These are phyloP conservation scores for Toxostoma redivivum DNA, from an alignment of 2,113 vertebrate species.

Conservation along the genomic window DNA sequence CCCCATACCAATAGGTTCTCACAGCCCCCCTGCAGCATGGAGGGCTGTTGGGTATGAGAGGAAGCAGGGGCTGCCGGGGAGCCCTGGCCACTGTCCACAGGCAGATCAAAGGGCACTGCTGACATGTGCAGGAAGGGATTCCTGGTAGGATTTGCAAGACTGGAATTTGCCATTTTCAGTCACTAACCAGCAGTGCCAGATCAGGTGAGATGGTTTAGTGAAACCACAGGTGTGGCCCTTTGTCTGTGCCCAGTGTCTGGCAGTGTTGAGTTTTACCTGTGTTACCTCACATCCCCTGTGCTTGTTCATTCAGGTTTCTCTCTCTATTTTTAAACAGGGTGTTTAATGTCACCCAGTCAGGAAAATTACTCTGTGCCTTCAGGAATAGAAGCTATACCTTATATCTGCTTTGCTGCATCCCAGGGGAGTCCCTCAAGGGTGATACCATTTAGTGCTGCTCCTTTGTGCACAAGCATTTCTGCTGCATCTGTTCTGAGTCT, in stretches of 20 bases:
- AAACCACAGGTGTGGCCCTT: slow-evolving; percentile 43
- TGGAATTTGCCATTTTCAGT: not conserved
- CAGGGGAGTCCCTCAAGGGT: not conserved
- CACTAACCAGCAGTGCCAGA: not conserved
- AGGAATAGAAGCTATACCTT: not conserved
- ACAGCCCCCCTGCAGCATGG: not conserved
- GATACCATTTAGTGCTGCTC: not conserved
- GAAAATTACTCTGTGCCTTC: not conserved
- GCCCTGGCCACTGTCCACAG: not conserved
- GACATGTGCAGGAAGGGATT: not conserved
- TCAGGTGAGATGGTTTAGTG: slow-evolving; percentile 13
- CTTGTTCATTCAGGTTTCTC: not conserved
- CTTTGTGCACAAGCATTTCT: not conserved
- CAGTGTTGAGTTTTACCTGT: not conserved
- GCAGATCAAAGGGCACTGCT: not conserved
- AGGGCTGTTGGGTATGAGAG: accelerated
- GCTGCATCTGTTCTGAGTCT: not conserved
- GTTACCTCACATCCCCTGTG: not conserved
- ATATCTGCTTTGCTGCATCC: not conserved
- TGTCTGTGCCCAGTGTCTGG: not conserved
- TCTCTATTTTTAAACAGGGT: slow-evolving; percentile 34
- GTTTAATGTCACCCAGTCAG: not conserved
- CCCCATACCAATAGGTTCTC: not conserved
- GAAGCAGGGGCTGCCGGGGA: not conserved
- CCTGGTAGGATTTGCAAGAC: slow-evolving; percentile 26